phyloP scores from a whole-genome alignment of 2,888 invertebrate genomes.

The Phyllotreta cruciferae region DNA sequence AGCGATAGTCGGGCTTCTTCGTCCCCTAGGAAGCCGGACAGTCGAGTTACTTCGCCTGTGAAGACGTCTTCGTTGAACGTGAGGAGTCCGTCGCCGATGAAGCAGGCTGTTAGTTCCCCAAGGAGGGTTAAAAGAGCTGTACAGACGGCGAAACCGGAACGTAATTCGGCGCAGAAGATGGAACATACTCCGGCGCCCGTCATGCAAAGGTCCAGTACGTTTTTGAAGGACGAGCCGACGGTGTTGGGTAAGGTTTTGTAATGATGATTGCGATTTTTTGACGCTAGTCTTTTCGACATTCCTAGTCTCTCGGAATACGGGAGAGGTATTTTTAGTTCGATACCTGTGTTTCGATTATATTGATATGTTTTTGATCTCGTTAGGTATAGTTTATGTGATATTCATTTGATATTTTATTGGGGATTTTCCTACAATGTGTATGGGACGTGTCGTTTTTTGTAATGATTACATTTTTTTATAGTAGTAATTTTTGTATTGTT shows the following conservation, averaged over 20 bases:
- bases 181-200: conserved; percentile 39
- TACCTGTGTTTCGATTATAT: conserved; percentile 9
- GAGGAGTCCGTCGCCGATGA: conserved; percentile 45
- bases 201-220: conserved; percentile 74
- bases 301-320: conserved; percentile 30
- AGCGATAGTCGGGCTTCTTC: conserved; percentile 47
- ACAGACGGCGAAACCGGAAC: conserved; percentile 34
- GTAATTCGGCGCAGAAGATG: not conserved
- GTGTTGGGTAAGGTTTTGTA: conserved; percentile 61
- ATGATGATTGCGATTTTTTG: conserved; percentile 18
- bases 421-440: not conserved
- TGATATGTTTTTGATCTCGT: conserved; percentile 35
- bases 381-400: conserved; percentile 28
- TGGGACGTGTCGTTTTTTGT: conserved; percentile 17
- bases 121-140: conserved; percentile 31
- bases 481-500: not conserved
- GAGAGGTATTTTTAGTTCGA: not conserved
- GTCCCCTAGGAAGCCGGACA: conserved; percentile 50
- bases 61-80: conserved; percentile 39
- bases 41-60: conserved; percentile 49
- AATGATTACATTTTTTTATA: not conserved
- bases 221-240: conserved; percentile 77
- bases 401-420: conserved; percentile 28
- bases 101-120: conserved; percentile 35
- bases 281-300: conserved; percentile 23